Evolutionary conservation across 2,113 vertebrate species (phyloP), one percentile per base, ranked within the genome.

Genomic region (Smithornis capensis): DNA sequence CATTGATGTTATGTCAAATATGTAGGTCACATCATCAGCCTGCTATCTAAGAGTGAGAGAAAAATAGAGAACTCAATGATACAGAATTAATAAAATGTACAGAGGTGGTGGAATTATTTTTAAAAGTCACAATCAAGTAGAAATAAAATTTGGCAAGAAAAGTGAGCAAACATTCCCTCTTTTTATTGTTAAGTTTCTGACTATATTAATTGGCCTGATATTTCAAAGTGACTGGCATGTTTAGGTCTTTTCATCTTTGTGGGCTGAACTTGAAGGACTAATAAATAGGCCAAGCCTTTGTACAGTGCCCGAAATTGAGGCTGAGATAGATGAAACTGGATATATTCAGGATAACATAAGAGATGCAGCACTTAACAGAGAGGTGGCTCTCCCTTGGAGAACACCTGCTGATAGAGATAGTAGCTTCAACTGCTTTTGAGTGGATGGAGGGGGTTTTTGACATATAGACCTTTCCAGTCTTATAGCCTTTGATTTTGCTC

Each of bases 1-100:
- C 94, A 94, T 93, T 90, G 93, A 96, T 88, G 80, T 90, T 92
- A 53, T 94, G 94, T 93, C 94, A 96, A 59, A 96, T 89, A 96
- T 88, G 70, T 89, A 93, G 95, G 91, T 85, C 93, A 90, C 56
- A 92, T 81, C 83, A 91, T 94, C 74, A 79, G 57, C 62, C 57
- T 71, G 57, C 65, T 91, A 40, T 73, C 38, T 67, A 69, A 63
- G 55, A 89, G 65, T 47, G 63, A 90, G 64, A 31, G 83, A 92
- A 91, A 89, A 42, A n/a, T 22, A 53, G 62, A 81, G 76, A 92
- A 92, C 62, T 45, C 0, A 0, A 69, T n/a, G 85, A 91, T 83
- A 87, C 7, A 47, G 69, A 82, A 76, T 49, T 31, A 76, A 70
- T 70, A 74, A 86, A 94, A 95, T 86, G 81, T 74, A 90, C 79